Evolutionary conservation across 1,140 invertebrate species (phyloP).

Genomic region (Stenopsyche tienmushanensis): DNA sequence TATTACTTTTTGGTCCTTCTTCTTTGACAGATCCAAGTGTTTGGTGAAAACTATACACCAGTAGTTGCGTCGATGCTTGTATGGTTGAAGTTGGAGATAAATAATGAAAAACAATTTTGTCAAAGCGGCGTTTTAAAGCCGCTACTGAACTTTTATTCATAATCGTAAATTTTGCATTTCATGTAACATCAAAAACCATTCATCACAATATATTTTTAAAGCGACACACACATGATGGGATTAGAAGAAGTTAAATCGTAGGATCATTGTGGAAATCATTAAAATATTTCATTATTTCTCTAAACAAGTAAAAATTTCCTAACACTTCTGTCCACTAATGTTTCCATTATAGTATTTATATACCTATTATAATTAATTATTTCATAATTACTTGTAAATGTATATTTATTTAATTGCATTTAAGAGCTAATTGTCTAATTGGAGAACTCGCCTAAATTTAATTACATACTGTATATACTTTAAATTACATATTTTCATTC

Average conservation of each 20-base stretch:
- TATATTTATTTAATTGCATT: conserved; percentile 41
- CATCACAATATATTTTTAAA: conserved; percentile 41
- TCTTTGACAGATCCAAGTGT: too few species aligned
- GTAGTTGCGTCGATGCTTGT: too few species aligned
- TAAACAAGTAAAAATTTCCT: conserved; percentile 41
- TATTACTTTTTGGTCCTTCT: too few species aligned
- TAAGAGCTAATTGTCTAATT: conserved; percentile 38
- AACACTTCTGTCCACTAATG: conserved; percentile 40
- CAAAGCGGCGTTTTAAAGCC: conserved; percentile 34
- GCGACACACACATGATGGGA: conserved; percentile 42
- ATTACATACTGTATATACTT: conserved; percentile 11
- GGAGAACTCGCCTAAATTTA: conserved; percentile 37
- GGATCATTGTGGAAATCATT: conserved; percentile 41
- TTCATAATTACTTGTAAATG: conserved; percentile 34
- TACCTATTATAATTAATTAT: conserved; percentile 33
- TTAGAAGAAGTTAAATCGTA: conserved; percentile 38
- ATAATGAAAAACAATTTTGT: too few species aligned
- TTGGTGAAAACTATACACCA: too few species aligned
- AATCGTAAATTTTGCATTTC: conserved; percentile 42
- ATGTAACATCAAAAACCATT: conserved; percentile 43
- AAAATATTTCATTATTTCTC: conserved; percentile 33
- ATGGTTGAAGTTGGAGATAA: too few species aligned
- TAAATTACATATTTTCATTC: conserved; percentile 11
- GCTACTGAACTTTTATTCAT: conserved; percentile 38
- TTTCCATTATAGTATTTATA: conserved; percentile 21